phyloP scores from a whole-genome alignment of 2,797 vertebrate genomes.

The Cryptoprocta ferox region DNA sequence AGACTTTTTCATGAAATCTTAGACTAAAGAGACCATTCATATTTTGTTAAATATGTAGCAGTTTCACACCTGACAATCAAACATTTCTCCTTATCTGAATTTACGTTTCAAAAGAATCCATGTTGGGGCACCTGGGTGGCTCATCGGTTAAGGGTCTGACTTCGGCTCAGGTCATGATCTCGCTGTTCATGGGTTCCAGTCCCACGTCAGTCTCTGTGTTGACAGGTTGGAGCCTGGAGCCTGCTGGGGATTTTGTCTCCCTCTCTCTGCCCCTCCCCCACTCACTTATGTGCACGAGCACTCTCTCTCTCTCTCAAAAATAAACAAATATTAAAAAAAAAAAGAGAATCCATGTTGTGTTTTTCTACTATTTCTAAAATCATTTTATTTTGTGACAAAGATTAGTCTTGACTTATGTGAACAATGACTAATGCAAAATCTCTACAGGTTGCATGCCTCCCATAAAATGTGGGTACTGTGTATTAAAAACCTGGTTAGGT shows the following conservation, averaged over 20 bases:
- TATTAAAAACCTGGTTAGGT: background rate
- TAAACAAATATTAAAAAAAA: too few species aligned
- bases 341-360: background rate
- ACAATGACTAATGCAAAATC: background rate
- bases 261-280: too few species aligned
- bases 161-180: too few species aligned
- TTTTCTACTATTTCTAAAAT: background rate
- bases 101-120: background rate
- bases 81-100: background rate
- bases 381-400: background rate
- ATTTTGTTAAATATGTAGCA: background rate
- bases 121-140: too few species aligned
- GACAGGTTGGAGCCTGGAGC: too few species aligned
- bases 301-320: too few species aligned
- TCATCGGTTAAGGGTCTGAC: too few species aligned
- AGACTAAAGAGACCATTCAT: background rate
- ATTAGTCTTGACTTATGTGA: background rate
- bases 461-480: background rate
- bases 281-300: accelerated
- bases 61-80: background rate
- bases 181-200: too few species aligned
- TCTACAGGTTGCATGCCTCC: background rate
- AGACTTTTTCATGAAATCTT: background rate
- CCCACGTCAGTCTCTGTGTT: too few species aligned
- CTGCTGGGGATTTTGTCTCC: too few species aligned